Conservation (phyloP, 1,140 invertebrate species). For the Drosophila auraria region DNA sequence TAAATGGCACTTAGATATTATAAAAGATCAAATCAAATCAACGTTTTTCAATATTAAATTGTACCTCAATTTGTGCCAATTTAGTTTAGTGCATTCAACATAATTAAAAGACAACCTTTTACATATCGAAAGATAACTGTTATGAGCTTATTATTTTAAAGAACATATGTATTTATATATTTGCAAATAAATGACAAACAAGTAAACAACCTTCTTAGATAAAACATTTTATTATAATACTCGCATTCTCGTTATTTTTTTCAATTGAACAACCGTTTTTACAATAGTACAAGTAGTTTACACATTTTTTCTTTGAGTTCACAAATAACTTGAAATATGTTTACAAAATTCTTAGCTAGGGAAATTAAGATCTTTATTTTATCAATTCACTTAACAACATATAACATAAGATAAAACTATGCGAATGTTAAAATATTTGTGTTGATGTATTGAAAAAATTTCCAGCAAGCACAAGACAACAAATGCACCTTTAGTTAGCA, state of each 20-base stretch:
- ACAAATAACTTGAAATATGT: background rate
- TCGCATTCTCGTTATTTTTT: background rate
- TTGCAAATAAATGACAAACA: background rate
- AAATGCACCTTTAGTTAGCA: background rate
- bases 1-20: too few relatives aligned
- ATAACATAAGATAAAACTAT: background rate
- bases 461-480: too few relatives aligned
- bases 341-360: background rate
- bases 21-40: too few relatives aligned
- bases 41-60: background rate
- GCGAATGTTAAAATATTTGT: conserved; percentile 1
- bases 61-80: background rate
- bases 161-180: background rate
- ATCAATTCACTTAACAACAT: background rate
- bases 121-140: background rate
- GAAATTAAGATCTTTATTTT: background rate
- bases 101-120: background rate
- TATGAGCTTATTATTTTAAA: background rate
- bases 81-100: background rate
- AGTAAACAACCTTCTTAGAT: background rate
- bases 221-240: conserved; percentile 1
- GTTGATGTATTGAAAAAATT: background rate
- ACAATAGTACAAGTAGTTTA: background rate
- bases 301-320: background rate
- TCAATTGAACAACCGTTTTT: background rate